These are phyloP conservation scores for Drosophila busckii DNA, from an alignment of 1,140 invertebrate species.

Conservation along the genomic window DNA sequence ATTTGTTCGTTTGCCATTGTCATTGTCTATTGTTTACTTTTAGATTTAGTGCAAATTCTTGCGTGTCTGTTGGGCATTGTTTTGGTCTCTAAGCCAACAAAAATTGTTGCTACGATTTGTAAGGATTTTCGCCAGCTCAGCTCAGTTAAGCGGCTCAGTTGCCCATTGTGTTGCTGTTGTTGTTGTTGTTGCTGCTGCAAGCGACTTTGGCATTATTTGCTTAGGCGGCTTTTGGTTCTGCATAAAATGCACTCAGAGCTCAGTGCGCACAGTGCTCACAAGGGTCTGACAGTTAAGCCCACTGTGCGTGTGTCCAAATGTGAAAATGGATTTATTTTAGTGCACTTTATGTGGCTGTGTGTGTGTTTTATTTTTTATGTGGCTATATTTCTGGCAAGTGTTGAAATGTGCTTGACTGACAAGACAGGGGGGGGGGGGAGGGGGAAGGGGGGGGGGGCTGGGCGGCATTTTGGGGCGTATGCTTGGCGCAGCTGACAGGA, in stretches of 20 bases:
- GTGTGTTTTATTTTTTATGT: conserved; percentile 65
- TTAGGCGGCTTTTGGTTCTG: conserved; percentile 42
- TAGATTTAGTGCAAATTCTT: too few species aligned
- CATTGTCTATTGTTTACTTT: too few species aligned
- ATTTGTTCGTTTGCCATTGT: too few species aligned
- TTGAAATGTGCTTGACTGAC: conserved; percentile 49
- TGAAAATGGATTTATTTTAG: conserved; percentile 37
- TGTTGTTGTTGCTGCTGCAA: conserved; percentile 6
- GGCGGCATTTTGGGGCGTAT: too few species aligned
- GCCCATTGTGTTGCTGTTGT: conserved; percentile 12
- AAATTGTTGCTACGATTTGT: not conserved
- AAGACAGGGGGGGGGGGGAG: not conserved
- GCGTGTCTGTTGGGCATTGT: too few species aligned
- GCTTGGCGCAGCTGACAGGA: not conserved
- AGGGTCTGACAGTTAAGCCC: conserved; percentile 3
- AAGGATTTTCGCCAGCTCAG: conserved; percentile 1
- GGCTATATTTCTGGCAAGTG: conserved; percentile 64
- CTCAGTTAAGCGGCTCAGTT: conserved; percentile 17
- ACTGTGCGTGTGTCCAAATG: not conserved
- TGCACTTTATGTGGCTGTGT: conserved; percentile 21
- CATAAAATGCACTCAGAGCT: too few species aligned
- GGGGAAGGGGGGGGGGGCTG: not conserved
- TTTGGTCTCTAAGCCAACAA: too few species aligned
- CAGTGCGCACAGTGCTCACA: not conserved
- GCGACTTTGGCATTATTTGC: conserved; percentile 61